Conservation (phyloP, 2,113 vertebrate species). For the Bubo blakistoni region DNA sequence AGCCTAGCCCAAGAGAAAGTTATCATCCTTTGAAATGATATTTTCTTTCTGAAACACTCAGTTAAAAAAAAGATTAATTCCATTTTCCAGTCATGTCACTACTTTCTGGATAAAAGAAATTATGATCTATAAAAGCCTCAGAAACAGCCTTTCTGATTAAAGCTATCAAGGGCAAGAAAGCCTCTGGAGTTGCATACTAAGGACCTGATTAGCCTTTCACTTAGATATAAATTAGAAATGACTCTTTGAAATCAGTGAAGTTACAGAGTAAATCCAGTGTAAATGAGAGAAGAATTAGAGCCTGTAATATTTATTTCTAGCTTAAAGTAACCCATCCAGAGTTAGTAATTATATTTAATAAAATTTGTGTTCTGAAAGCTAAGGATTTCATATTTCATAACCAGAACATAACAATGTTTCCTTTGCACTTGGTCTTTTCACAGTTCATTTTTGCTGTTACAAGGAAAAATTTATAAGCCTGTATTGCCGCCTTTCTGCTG, state of each 20-base stretch:
- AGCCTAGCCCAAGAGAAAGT: neutral
- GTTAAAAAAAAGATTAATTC: neutral
- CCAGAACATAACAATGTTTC: constrained; percentile 63
- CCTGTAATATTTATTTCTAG: constrained; percentile 66
- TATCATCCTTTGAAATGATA: neutral
- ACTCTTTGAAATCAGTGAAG: neutral
- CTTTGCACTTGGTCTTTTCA: constrained; percentile 73
- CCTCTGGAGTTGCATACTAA: constrained; percentile 34
- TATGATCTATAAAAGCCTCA: constrained; percentile 6
- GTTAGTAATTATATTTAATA: constrained; percentile 65
- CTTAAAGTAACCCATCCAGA: constrained; percentile 65
- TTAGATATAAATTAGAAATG: constrained; percentile 2
- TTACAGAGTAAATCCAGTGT: constrained; percentile 9
- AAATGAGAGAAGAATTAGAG: neutral
- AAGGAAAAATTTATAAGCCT: constrained; percentile 95
- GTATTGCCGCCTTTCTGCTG: constrained; percentile 95
- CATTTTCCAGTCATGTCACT: neutral
- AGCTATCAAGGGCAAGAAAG: neutral
- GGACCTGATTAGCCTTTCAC: constrained; percentile 28
- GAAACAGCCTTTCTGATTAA: constrained; percentile 26
- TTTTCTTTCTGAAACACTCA: neutral
- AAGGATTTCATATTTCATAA: constrained; percentile 69
- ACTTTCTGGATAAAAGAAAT: constrained; percentile 38
- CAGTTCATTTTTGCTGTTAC: constrained; percentile 96
- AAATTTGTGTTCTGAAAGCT: constrained; percentile 65